Base-by-base conservation (phyloP, 2,113 vertebrate species). In the Lagenorhynchus albirostris region DNA sequence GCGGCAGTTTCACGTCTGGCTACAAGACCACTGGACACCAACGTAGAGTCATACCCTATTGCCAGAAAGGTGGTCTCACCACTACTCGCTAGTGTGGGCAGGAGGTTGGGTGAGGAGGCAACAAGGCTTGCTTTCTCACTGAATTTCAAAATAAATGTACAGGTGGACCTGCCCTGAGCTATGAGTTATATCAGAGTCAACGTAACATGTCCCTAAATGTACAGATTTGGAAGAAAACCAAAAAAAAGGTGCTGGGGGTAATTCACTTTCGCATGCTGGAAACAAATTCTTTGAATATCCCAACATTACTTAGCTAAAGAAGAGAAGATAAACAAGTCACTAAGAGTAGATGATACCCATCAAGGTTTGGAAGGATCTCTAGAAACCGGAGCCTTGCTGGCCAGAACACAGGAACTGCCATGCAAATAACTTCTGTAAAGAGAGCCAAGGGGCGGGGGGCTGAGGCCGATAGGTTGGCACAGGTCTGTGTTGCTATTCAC, bases 1-100 rank as follows among this genome's bases (percentile, higher is more conserved):
- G 31, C 3, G 25, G 60, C 0, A 3, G 26, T 18, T 20, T 18
- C 4, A 5, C 4, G 17, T n/a, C 23, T 0, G 4, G 67, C n/a
- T 33, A 18, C 21, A 13, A 11, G 36, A 38, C 4, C 6, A 7
- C 15, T 0, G 23, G 65, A 25, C 33, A 15, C 41, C 25, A 23
- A 23, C 18, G 1, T 6, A 44, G 1, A 15, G 36, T 5, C 44
- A 15, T 0, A 18, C 3, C 47, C 81, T 36, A 6, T 2, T 3
- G 8, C 15, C 15, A 18, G n/a, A 47, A 26, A 47, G 25, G 26
- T 0, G n/a, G 44, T 53, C 47, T 55, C 1, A 1, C 6, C 20
- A 12, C 68, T 58, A 25, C 29, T 41, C 21, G 8, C 6, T 1
- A 31, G 62, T 2, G 8, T 9, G 14, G 11, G 55, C 36, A 29